Conservation (phyloP, 2,113 vertebrate genomes). For the Apodemus sylvaticus region DNA sequence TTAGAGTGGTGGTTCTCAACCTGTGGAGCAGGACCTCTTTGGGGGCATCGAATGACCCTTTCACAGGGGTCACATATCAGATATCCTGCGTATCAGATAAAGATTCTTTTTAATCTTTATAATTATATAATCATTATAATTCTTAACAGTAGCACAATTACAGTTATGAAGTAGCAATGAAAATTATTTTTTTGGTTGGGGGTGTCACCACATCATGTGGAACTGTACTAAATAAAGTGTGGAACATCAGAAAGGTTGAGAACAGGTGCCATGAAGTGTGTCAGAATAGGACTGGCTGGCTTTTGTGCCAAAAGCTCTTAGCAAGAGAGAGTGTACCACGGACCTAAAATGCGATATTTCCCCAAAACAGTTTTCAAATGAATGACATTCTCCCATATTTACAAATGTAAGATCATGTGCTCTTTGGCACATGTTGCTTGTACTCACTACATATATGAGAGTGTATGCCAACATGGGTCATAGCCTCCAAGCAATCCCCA, state of each 20-base stretch:
- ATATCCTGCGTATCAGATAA: background rate
- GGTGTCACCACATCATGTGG: background rate
- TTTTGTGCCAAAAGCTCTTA: background rate
- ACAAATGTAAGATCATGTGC: background rate
- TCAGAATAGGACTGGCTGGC: background rate
- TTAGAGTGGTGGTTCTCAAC: background rate
- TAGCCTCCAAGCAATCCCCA: background rate
- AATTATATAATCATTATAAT: too few species aligned
- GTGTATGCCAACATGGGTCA: background rate
- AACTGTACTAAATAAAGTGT: background rate
- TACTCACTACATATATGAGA: too few species aligned
- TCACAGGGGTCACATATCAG: background rate
- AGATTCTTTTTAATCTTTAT: too few species aligned
- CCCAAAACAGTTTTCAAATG: background rate
- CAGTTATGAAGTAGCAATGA: background rate
- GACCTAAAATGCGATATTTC: conserved; percentile 4
- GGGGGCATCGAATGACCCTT: too few species aligned
- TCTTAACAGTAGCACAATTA: too few species aligned
- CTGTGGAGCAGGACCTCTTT: background rate
- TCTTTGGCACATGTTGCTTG: background rate
- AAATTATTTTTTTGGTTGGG: background rate
- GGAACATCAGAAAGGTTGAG: background rate
- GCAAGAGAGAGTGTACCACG: background rate
- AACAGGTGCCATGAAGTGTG: too few species aligned
- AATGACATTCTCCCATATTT: background rate